Conservation (phyloP, 2,113 vertebrate species). For the Phylloscopus trochiloides region DNA sequence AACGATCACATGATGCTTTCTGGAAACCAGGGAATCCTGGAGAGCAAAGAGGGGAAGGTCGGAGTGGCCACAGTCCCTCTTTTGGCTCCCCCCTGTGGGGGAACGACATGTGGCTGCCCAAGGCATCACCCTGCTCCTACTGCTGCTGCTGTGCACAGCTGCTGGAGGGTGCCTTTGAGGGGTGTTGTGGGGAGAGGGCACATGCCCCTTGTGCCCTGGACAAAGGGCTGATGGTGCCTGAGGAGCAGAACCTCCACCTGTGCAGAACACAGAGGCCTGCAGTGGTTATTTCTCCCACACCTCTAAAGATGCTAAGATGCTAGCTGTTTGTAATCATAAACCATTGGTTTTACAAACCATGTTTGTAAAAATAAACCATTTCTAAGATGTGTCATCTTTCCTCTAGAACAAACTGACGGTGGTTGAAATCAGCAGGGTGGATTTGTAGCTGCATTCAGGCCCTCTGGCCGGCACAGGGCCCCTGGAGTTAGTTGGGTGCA, state of each 20-base stretch:
- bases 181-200: background rate
- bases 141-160: background rate
- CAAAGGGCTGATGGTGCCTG: background rate
- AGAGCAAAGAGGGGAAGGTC: background rate
- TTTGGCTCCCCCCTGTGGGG: background rate
- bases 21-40: background rate
- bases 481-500: background rate
- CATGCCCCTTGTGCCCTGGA: too few relatives aligned
- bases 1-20: background rate
- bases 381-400: background rate
- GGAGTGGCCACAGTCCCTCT: background rate
- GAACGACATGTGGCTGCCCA: background rate
- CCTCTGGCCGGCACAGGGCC: too few relatives aligned
- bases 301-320: background rate
- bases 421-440: background rate
- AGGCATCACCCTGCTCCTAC: rapidly evolving
- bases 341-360: too few relatives aligned
- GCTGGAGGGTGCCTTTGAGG: background rate
- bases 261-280: background rate
- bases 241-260: background rate
- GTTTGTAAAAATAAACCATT: background rate
- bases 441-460: background rate
- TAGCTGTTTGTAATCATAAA: background rate
- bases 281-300: background rate
- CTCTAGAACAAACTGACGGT: background rate